Conservation (phyloP, 2,113 vertebrate genomes). For the Myotis davidii region DNA sequence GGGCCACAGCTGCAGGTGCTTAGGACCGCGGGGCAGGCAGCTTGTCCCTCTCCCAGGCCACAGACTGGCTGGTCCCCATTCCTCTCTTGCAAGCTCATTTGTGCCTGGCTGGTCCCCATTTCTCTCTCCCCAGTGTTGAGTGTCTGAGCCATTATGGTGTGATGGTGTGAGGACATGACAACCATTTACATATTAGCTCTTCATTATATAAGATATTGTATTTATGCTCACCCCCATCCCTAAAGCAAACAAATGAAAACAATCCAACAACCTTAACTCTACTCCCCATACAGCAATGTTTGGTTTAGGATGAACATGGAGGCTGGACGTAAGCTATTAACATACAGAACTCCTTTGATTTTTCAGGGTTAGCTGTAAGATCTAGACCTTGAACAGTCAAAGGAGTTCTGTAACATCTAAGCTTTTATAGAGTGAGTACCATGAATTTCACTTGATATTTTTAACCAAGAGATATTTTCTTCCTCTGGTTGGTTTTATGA, state of each 20-base stretch:
- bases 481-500: background rate
- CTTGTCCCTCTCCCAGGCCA: too few relatives aligned
- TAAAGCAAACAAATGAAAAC: background rate
- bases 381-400: background rate
- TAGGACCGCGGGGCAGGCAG: too few relatives aligned
- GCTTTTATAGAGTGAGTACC: background rate
- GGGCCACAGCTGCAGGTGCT: too few relatives aligned
- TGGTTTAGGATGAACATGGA: background rate
- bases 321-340: background rate
- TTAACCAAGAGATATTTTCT: background rate
- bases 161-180: too few relatives aligned
- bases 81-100: too few relatives aligned
- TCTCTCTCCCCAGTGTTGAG: too few relatives aligned
- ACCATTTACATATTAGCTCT: too few relatives aligned
- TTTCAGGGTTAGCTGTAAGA: background rate
- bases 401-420: background rate
- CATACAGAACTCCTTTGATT: background rate
- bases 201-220: background rate
- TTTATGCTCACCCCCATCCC: background rate
- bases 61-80: too few relatives aligned
- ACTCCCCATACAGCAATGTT: background rate
- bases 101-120: too few relatives aligned
- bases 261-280: background rate
- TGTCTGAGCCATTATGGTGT: too few relatives aligned
- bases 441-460: background rate